Percentiles rank a stretch among this genome's conserved stretches.
Evolutionary conservation across 2,113 vertebrate species (phyloP).

Genomic region (Lamprologus sp.): DNA sequence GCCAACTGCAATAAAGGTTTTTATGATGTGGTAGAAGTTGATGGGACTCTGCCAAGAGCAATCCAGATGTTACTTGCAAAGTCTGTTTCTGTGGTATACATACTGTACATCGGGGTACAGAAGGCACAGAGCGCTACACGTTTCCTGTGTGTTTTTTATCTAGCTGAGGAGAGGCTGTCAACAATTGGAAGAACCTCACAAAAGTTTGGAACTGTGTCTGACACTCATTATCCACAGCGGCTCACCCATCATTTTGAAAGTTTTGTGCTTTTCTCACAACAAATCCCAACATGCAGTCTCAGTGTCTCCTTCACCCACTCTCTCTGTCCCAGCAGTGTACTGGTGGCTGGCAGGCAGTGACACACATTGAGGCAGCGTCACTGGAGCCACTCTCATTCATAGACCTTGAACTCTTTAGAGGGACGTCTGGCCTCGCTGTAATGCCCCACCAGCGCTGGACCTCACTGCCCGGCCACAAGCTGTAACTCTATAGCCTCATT

Average conservation of each 20-base stretch:
- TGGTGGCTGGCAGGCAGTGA: constrained; percentile 14
- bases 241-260: background rate
- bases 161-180: constrained; percentile 7
- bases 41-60: constrained; percentile 32
- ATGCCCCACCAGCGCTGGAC: constrained; percentile 9
- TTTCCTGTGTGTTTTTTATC: background rate
- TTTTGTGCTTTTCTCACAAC: background rate
- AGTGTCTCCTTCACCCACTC: background rate
- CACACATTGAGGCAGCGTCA: constrained; percentile 41
- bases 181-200: constrained; percentile 8
- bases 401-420: constrained; percentile 60
- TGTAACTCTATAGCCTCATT: constrained; percentile 70
- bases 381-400: constrained; percentile 28
- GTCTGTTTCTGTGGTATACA: background rate
- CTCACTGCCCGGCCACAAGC: constrained; percentile 35
- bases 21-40: constrained; percentile 53
- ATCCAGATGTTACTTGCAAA: constrained; percentile 49
- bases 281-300: background rate
- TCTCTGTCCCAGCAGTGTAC: background rate
- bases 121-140: background rate
- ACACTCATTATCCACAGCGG: background rate
- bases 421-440: constrained; percentile 42
- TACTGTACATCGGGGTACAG: background rate
- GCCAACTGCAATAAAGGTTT: constrained; percentile 48
- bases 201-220: constrained; percentile 4